phyloP scores from a whole-genome alignment of 2,113 vertebrate genomes.

The Antigone vipio region DNA sequence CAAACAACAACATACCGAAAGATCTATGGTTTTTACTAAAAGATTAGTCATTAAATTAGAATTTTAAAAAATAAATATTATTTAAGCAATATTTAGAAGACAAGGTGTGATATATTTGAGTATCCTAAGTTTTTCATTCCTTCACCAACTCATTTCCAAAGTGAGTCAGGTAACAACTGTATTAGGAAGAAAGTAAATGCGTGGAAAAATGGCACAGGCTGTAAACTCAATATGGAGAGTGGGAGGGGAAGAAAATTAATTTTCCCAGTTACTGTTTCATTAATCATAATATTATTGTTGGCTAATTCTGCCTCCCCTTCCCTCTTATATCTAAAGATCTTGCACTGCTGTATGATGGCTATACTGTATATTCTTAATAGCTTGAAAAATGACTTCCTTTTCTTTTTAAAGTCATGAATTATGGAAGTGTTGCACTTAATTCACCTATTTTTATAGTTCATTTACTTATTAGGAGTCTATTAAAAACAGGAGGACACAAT shows the following conservation, averaged over 20 bases:
- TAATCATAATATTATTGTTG: slow-evolving; percentile 53
- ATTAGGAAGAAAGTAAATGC: neutral
- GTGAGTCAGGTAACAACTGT: neutral
- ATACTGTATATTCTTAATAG: neutral
- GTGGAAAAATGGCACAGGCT: neutral
- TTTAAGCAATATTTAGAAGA: neutral
- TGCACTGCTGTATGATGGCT: neutral
- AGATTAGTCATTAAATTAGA: neutral
- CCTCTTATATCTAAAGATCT: neutral
- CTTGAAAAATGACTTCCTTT: slow-evolving; percentile 20
- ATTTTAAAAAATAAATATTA: neutral
- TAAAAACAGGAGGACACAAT: neutral
- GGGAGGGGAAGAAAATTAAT: slow-evolving; percentile 22
- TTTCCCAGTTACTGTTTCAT: slow-evolving; percentile 31
- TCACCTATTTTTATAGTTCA: neutral
- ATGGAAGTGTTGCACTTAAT: neutral
- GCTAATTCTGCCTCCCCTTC: neutral
- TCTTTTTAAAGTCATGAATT: neutral
- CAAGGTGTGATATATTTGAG: neutral
- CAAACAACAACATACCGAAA: neutral
- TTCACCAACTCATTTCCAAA: neutral
- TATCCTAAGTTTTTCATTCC: neutral
- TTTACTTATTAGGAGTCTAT: neutral
- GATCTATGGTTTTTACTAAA: neutral
- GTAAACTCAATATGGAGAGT: slow-evolving; percentile 28